Evolutionary conservation across 2,797 vertebrate species (phyloP).

Genomic region (Liparis tanakae): DNA sequence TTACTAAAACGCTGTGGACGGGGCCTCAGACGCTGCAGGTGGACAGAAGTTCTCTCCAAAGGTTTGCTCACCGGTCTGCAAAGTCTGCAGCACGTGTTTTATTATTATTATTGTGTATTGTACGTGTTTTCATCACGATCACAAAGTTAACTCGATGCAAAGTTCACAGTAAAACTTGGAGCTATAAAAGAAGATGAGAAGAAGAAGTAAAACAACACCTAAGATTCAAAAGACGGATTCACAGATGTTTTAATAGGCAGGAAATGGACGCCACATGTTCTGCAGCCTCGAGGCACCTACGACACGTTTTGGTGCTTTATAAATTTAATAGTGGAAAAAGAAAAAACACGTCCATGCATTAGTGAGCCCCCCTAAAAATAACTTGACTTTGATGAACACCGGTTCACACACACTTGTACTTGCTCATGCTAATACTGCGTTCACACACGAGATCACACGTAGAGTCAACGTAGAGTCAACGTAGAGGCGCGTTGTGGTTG

Average conservation of each 20-base stretch:
- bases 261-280: constrained; percentile 49
- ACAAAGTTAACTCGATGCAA: not conserved
- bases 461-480: too few species aligned
- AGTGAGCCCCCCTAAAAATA: constrained; percentile 22
- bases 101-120: not conserved
- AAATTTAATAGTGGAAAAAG: constrained; percentile 21
- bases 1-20: not conserved
- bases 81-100: not conserved
- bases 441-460: too few species aligned
- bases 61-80: not conserved
- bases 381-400: constrained; percentile 18
- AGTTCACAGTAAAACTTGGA: constrained; percentile 16
- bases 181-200: constrained; percentile 24
- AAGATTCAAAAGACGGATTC: constrained; percentile 22
- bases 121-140: constrained; percentile 10
- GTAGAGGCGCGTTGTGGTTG: too few species aligned
- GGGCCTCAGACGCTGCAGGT: not conserved
- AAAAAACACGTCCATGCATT: constrained; percentile 38
- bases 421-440: constrained; percentile 17
- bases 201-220: constrained; percentile 36
- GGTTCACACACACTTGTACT: constrained; percentile 28
- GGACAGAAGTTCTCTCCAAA: not conserved
- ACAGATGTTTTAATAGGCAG: constrained; percentile 43
- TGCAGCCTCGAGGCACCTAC: constrained; percentile 38
- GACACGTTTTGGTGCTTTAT: constrained; percentile 26